phyloP scores from a whole-genome alignment of 2,888 invertebrate genomes.

The Eutolmus rufibarbis region DNA sequence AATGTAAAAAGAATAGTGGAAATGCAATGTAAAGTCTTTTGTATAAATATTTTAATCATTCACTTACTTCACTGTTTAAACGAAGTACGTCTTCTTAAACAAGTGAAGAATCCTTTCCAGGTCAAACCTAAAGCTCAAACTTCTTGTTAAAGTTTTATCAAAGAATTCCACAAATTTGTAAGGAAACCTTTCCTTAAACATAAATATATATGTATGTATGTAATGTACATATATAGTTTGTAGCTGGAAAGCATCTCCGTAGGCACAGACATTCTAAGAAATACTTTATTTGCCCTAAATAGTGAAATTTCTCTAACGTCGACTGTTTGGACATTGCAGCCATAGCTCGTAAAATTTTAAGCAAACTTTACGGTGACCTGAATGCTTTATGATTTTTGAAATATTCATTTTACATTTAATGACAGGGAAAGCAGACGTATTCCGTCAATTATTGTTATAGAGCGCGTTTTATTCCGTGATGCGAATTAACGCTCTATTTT shows the following conservation, averaged over 20 bases:
- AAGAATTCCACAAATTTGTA: neutral
- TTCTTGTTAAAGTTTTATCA: neutral
- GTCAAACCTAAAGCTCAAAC: neutral
- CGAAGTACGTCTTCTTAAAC: neutral
- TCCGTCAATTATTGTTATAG: neutral
- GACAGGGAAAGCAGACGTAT: neutral
- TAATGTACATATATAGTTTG: neutral
- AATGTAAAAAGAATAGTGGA: neutral
- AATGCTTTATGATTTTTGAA: conserved; percentile 23
- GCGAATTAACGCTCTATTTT: neutral
- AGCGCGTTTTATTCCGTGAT: neutral
- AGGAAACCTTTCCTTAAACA: neutral
- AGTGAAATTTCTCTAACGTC: neutral
- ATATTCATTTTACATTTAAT: neutral
- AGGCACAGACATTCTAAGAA: neutral
- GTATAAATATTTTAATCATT: neutral
- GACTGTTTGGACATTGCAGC: neutral
- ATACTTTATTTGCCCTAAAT: neutral
- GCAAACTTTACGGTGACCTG: neutral
- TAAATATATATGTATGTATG: neutral
- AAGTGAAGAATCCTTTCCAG: neutral
- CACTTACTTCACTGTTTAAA: neutral
- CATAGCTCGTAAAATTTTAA: neutral
- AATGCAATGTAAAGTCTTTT: neutral
- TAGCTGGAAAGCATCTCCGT: neutral